These are phyloP conservation scores for Patiria pectinifera DNA, from an alignment of 53 echinoderm and acorn worm species.

Conservation along the genomic window DNA sequence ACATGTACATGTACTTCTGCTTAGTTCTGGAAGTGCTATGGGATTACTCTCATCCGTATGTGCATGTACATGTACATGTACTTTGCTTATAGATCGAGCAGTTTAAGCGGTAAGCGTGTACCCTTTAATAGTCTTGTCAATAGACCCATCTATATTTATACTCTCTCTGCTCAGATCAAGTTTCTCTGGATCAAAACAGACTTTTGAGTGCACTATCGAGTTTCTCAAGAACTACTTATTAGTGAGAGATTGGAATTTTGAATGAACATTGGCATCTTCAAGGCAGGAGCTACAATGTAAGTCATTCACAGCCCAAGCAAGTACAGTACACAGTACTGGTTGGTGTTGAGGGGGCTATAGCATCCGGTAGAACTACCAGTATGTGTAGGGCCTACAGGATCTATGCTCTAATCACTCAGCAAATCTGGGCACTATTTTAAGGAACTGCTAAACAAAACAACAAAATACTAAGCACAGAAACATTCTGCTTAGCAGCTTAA, in stretches of 20 bases:
- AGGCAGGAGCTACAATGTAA: background rate
- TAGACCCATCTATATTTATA: conserved; percentile 22
- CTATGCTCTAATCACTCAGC: too few relatives aligned
- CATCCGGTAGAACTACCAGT: background rate
- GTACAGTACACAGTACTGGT: background rate
- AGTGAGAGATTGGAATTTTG: background rate
- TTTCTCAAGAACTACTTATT: conserved; percentile 2
- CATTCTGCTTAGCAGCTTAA: too few relatives aligned
- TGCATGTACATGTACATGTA: too few relatives aligned
- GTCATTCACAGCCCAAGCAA: background rate
- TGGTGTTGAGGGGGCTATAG: background rate
- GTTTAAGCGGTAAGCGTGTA: background rate
- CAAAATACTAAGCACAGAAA: too few relatives aligned
- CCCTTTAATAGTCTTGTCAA: background rate
- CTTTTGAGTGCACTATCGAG: background rate
- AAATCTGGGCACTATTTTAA: background rate
- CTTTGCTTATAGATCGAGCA: background rate
- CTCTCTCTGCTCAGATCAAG: conserved; percentile 18
- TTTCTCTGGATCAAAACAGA: conserved; percentile 14
- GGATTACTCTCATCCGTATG: too few relatives aligned
- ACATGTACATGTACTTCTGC: too few relatives aligned
- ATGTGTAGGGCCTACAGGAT: too few relatives aligned
- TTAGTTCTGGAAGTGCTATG: too few relatives aligned
- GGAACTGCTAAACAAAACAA: background rate
- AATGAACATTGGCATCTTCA: background rate